phyloP scores from a whole-genome alignment of 2,113 vertebrate genomes.

The Merops nubicus region DNA sequence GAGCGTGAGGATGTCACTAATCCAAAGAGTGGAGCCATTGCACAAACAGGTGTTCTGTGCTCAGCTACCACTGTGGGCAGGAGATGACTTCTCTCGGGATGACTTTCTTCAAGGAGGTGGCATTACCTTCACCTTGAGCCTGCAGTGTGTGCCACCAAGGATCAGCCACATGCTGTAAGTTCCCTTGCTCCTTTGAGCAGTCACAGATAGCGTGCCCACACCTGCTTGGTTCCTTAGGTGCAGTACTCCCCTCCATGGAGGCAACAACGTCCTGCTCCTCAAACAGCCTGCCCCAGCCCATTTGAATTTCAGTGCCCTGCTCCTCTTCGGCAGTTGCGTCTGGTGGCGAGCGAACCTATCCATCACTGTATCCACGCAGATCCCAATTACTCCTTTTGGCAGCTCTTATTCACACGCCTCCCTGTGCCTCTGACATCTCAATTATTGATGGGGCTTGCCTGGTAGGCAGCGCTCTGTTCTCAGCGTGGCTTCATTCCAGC shows the following conservation, averaged over 20 bases:
- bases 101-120: background rate
- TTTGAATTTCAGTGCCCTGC: background rate
- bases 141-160: accelerated
- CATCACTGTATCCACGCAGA: constrained; percentile 15
- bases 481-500: constrained; percentile 39
- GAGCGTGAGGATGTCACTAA: background rate
- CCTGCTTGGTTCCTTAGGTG: background rate
- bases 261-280: background rate
- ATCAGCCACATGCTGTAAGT: background rate
- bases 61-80: background rate
- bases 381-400: constrained; percentile 52
- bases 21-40: background rate
- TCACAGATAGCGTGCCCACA: background rate
- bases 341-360: background rate
- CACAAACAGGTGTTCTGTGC: background rate
- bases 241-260: background rate
- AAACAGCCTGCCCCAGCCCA: background rate
- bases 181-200: background rate
- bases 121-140: background rate
- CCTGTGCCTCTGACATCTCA: constrained; percentile 6
- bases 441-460: constrained; percentile 55
- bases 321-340: background rate
- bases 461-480: constrained; percentile 39
- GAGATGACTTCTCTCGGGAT: background rate
- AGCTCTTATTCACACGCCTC: constrained; percentile 34